Evolutionary conservation across 2,888 invertebrate genomes (phyloP).

Genomic region (Cataglyphis albicans): DNA sequence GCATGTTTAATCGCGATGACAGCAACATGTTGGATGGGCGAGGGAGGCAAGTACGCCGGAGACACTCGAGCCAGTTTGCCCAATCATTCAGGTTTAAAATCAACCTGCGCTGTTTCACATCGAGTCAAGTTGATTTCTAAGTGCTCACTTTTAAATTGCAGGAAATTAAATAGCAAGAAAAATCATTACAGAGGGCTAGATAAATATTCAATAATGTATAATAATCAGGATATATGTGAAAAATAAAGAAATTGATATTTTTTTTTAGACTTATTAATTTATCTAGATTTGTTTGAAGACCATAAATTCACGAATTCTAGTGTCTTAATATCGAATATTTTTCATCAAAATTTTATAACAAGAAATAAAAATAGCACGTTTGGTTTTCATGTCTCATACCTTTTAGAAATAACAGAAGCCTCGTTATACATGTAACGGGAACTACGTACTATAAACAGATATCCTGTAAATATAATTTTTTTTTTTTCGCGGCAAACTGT

Average conservation of each 20-base stretch:
- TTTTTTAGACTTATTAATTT: background rate
- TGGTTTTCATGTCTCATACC: background rate
- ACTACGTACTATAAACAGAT: background rate
- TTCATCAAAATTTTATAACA: background rate
- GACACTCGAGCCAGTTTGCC: slow-evolving; percentile 16
- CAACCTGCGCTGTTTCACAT: background rate
- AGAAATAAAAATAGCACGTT: background rate
- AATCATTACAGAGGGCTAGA: background rate
- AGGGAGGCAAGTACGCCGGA: slow-evolving; percentile 1
- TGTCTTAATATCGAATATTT: background rate
- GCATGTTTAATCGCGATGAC: slow-evolving; percentile 68
- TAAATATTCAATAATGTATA: background rate
- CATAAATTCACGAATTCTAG: background rate
- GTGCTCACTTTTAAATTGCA: background rate
- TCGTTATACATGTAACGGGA: background rate
- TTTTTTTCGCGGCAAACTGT: background rate
- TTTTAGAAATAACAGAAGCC: background rate
- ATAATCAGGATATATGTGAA: background rate
- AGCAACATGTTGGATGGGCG: slow-evolving; percentile 38
- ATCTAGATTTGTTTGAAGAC: background rate
- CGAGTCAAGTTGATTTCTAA: slow-evolving; percentile 4
- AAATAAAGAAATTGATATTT: background rate
- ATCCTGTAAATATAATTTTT: background rate
- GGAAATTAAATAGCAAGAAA: background rate
- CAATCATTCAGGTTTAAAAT: slow-evolving; percentile 41